phyloP scores from a whole-genome alignment of 2,797 vertebrate genomes.

The Nothura maculosa region DNA sequence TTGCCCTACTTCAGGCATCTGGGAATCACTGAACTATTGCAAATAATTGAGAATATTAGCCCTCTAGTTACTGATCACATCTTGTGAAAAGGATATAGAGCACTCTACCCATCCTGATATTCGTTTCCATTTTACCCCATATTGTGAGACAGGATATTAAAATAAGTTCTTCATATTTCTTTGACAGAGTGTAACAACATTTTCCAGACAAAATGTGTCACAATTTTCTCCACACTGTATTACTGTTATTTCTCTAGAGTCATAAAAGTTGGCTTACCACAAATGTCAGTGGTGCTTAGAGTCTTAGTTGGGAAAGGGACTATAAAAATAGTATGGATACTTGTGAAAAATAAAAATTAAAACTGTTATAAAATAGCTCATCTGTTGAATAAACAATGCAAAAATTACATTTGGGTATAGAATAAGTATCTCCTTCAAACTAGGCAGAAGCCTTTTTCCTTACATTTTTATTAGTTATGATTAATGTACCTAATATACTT shows the following conservation, averaged over 20 bases:
- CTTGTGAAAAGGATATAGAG: not conserved
- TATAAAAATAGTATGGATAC: not conserved
- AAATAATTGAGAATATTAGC: conserved; percentile 32
- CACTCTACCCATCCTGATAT: not conserved
- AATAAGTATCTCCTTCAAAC: not conserved
- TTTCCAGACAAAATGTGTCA: conserved; percentile 36
- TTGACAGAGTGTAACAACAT: conserved; percentile 15
- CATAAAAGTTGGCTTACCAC: not conserved
- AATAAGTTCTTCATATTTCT: conserved; percentile 12
- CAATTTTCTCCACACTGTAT: conserved; percentile 5
- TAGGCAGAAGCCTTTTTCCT: not conserved
- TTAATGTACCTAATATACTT: not conserved
- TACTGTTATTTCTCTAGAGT: conserved; percentile 29
- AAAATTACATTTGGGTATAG: not conserved
- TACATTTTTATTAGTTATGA: not conserved
- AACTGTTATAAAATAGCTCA: not conserved
- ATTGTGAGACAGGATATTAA: conserved; percentile 56
- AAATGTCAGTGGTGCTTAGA: not conserved
- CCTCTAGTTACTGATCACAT: conserved; percentile 13
- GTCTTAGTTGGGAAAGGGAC: not conserved
- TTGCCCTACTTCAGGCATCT: conserved; percentile 30
- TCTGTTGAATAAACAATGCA: not conserved
- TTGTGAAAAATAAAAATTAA: not conserved
- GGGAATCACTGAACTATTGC: conserved; percentile 20
- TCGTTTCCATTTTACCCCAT: conserved; percentile 25